A percentile compares a stretch with the other conserved stretches of the same genome.
Evolutionary conservation across 2,888 invertebrate species (phyloP).

Genomic region (Papilio gigon): DNA sequence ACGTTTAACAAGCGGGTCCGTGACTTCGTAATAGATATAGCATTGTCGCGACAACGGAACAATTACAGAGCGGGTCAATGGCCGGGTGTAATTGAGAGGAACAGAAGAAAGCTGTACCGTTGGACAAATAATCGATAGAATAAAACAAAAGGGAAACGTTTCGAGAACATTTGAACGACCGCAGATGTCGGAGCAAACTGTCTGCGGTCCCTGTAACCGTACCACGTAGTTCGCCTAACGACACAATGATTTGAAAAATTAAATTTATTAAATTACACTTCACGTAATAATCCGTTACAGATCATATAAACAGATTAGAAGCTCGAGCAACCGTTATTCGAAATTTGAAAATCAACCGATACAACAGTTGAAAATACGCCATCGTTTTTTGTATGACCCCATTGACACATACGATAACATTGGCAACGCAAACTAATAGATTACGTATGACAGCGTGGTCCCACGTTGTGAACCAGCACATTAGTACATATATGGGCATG

Average conservation of each 20-base stretch:
- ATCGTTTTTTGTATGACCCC: too few relatives aligned
- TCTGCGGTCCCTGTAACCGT: constrained; percentile 20
- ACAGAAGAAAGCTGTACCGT: constrained; percentile 44
- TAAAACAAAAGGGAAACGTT: constrained; percentile 40
- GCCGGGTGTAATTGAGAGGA: constrained; percentile 51
- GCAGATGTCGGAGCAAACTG: constrained; percentile 38
- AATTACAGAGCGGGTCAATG: constrained; percentile 55
- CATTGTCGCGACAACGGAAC: constrained; percentile 42
- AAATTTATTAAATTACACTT: constrained; percentile 8
- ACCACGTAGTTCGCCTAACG: neutral
- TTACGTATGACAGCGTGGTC: neutral
- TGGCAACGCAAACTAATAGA: constrained; percentile 5
- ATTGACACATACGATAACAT: too few relatives aligned
- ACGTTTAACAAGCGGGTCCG: constrained; percentile 21
- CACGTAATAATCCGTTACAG: neutral
- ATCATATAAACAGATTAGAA: neutral
- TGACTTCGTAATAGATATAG: neutral
- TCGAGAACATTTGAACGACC: constrained; percentile 44
- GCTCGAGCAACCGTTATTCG: too few relatives aligned
- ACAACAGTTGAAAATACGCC: too few relatives aligned
- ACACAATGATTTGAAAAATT: neutral
- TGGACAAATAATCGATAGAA: constrained; percentile 45
- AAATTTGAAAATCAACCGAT: too few relatives aligned
- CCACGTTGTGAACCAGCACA: constrained; percentile 32
- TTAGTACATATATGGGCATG: constrained; percentile 24